phyloP scores from a whole-genome alignment of 2,888 invertebrate genomes.

The Ceramica pisi region DNA sequence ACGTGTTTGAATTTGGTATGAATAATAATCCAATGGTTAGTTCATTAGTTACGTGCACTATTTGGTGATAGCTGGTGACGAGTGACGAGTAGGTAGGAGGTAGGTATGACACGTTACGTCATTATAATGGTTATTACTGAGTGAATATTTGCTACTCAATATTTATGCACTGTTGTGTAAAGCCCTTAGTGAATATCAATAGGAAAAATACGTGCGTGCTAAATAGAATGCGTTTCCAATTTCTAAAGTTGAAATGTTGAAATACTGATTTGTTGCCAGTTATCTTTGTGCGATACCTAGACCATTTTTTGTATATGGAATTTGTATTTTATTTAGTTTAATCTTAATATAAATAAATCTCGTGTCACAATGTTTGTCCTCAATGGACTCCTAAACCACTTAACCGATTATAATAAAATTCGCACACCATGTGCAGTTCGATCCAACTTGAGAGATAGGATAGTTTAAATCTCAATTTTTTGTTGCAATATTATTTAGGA shows the following conservation, averaged over 20 bases:
- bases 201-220: neutral
- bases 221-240: conserved; percentile 18
- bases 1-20: conserved; percentile 55
- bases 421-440: too few relatives aligned
- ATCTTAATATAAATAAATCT: too few relatives aligned
- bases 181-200: conserved; percentile 29
- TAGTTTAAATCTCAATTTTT: too few relatives aligned
- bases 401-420: too few relatives aligned
- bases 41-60: conserved; percentile 38
- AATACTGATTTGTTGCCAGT: neutral
- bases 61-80: conserved; percentile 42
- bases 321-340: too few relatives aligned
- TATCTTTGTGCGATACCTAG: neutral
- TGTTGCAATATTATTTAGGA: too few relatives aligned
- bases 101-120: conserved; percentile 27
- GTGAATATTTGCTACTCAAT: conserved; percentile 42
- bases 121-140: conserved; percentile 28
- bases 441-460: too few relatives aligned
- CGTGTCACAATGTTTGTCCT: too few relatives aligned
- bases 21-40: conserved; percentile 43
- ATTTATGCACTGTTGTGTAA: conserved; percentile 40
- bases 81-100: neutral
- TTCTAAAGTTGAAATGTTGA: conserved; percentile 3
- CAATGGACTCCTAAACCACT: too few relatives aligned
- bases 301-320: neutral